These are phyloP conservation scores for Vimba vimba DNA, from an alignment of 2,113 vertebrate genomes.

Conservation along the genomic window DNA sequence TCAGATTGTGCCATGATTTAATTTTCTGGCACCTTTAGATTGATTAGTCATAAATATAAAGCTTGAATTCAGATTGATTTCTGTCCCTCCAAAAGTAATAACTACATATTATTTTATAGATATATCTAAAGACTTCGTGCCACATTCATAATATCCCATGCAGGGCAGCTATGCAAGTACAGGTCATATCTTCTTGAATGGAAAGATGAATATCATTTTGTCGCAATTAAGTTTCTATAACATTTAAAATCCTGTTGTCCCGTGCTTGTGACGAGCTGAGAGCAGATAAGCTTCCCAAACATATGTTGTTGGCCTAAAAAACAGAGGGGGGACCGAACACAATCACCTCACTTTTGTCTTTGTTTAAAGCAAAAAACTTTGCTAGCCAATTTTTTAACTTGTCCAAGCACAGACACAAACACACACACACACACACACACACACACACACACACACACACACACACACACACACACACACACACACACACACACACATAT, in stretches of 20 bases:
- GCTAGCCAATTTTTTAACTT: too few species aligned
- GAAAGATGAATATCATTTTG: neutral
- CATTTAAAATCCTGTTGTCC: neutral
- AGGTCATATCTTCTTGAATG: neutral
- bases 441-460: too few species aligned
- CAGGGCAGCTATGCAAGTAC: neutral
- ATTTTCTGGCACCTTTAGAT: neutral
- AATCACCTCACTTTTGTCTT: too few species aligned
- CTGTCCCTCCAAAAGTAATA: neutral
- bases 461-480: too few species aligned
- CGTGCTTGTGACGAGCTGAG: too few species aligned
- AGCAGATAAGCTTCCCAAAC: too few species aligned
- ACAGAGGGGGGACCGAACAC: too few species aligned
- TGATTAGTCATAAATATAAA: neutral
- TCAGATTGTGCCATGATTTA: neutral
- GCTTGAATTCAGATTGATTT: slow-evolving; percentile 9
- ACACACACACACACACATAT: too few species aligned
- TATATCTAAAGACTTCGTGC: neutral
- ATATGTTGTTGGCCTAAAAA: too few species aligned
- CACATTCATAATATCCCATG: neutral
- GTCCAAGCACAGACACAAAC: too few species aligned
- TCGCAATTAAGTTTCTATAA: neutral
- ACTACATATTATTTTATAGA: neutral
- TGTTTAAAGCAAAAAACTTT: too few species aligned
- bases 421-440: too few species aligned